Conservation (phyloP, 2,888 invertebrate genomes). For the Orthosia cruda region DNA sequence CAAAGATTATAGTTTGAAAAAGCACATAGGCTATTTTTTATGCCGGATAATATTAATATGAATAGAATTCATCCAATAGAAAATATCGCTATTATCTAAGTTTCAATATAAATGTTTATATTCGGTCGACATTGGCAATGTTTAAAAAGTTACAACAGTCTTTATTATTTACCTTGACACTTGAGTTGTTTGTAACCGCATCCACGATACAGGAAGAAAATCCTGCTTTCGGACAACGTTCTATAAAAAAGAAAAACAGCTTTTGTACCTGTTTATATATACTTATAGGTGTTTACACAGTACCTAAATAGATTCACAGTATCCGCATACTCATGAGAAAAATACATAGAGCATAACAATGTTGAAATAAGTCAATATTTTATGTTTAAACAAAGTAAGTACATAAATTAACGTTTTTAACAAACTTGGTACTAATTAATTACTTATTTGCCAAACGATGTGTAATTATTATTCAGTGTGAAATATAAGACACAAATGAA, state of each 20-base stretch:
- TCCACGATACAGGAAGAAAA: too few relatives aligned
- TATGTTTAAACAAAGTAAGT: conserved; percentile 7
- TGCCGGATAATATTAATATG: too few relatives aligned
- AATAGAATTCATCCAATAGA: neutral
- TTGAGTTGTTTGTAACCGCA: neutral
- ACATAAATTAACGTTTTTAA: conserved; percentile 4
- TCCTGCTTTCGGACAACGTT: too few relatives aligned
- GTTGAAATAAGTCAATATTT: conserved; percentile 40
- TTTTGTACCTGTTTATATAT: neutral
- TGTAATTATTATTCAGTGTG: conserved; percentile 27
- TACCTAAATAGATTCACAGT: conserved; percentile 12
- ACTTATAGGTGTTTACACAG: neutral
- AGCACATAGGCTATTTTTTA: too few relatives aligned
- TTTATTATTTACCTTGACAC: conserved; percentile 12
- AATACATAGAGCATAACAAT: conserved; percentile 1
- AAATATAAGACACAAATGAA: conserved; percentile 9
- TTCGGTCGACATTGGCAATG: neutral
- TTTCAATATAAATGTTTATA: neutral
- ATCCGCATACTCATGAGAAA: conserved; percentile 33
- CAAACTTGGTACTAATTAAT: conserved; percentile 16
- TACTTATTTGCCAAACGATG: conserved; percentile 13
- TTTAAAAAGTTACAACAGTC: neutral
- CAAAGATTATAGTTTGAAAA: too few relatives aligned
- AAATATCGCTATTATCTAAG: neutral
- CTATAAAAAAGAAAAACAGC: neutral